Conservation (phyloP, 2,113 vertebrate species). For the Bubalus kerabau region DNA sequence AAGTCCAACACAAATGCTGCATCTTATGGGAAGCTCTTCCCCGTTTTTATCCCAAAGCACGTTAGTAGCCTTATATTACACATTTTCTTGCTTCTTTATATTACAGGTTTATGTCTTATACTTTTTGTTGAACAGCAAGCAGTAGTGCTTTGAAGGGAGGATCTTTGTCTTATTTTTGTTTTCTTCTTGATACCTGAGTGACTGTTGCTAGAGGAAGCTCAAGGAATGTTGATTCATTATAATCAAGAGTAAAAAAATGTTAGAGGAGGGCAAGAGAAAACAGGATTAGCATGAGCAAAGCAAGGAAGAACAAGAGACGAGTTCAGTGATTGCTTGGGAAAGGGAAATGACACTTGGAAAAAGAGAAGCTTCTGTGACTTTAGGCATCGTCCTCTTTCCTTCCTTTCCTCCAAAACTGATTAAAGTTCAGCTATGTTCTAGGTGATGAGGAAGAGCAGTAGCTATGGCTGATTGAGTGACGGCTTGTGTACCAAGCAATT, state of each 20-base stretch:
- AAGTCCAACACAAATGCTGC: background rate
- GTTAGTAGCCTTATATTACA: background rate
- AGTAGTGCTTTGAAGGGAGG: background rate
- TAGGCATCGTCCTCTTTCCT: background rate
- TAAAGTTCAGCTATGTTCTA: background rate
- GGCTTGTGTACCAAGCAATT: background rate
- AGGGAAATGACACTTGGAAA: background rate
- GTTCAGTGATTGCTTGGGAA: background rate
- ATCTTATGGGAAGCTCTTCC: rapidly evolving
- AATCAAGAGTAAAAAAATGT: background rate
- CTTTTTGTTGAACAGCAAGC: background rate
- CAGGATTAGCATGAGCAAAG: background rate
- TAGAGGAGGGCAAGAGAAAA: background rate
- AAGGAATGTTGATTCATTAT: background rate
- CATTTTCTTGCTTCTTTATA: background rate
- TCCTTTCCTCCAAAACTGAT: background rate
- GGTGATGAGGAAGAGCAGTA: background rate
- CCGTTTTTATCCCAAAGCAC: background rate
- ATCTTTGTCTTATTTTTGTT: background rate
- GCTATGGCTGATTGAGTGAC: background rate
- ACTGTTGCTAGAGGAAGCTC: background rate
- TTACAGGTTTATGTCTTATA: background rate
- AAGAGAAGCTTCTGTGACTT: background rate
- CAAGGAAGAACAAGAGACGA: background rate
- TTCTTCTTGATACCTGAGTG: background rate